Percentiles rank a stretch among this genome's conserved stretches.
phyloP scores from a whole-genome alignment of 2,113 vertebrate genomes.

The Sander lucioperca region DNA sequence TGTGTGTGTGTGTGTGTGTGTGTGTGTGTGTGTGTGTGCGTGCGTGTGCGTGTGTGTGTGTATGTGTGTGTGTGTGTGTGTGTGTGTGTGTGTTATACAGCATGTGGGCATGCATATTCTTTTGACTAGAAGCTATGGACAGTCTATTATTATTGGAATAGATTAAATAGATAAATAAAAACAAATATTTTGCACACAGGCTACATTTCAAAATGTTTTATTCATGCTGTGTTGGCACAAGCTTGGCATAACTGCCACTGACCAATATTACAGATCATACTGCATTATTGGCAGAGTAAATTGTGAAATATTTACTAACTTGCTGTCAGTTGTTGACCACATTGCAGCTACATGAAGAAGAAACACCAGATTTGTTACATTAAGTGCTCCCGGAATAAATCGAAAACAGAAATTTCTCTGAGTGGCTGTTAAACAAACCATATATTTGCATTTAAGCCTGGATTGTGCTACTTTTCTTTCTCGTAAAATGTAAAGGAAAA shows the following conservation, averaged over 20 bases:
- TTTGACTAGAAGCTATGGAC: not conserved
- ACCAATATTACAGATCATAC: conserved; percentile 24
- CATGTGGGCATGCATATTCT: not conserved
- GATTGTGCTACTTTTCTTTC: conserved; percentile 3
- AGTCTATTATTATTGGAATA: not conserved
- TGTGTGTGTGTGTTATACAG: not conserved
- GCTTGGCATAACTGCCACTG: conserved; percentile 23
- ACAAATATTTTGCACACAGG: not conserved
- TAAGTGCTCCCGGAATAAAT: conserved; percentile 38
- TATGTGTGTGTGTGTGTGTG: not conserved
- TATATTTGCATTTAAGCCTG: conserved; percentile 9
- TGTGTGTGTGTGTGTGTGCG: conserved; percentile 6
- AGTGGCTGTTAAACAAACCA: conserved; percentile 25
- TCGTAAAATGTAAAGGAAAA: not conserved
- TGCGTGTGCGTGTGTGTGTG: conserved; percentile 2
- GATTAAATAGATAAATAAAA: not conserved
- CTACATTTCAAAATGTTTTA: conserved; percentile 19
- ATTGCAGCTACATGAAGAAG: conserved; percentile 39
- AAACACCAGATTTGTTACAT: conserved; percentile 36
- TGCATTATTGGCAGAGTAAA: conserved; percentile 34
- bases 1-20: not conserved
- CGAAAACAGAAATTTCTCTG: conserved; percentile 19
- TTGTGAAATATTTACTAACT: conserved; percentile 62
- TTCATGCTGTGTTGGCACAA: conserved; percentile 11
- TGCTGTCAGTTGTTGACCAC: conserved; percentile 46